phyloP scores from a whole-genome alignment of 2,113 vertebrate species.

The Peromyscus leucopus region DNA sequence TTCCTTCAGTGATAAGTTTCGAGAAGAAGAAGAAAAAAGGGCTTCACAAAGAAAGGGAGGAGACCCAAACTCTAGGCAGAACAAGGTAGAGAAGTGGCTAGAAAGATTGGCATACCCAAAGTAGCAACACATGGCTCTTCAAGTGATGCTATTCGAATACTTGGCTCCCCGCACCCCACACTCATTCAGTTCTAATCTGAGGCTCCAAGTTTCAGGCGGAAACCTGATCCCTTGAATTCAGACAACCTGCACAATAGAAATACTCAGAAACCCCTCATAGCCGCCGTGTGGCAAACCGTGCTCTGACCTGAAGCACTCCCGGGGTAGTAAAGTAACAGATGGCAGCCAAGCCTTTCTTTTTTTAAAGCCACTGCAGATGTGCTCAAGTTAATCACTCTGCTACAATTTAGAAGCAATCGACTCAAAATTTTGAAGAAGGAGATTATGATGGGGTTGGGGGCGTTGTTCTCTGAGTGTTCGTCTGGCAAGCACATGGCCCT shows the following conservation, averaged over 20 bases:
- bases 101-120: background rate
- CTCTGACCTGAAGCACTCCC: constrained; percentile 20
- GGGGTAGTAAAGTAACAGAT: background rate
- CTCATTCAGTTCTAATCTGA: constrained; percentile 16
- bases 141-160: background rate
- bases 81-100: background rate
- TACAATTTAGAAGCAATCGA: background rate
- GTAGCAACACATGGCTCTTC: background rate
- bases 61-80: background rate
- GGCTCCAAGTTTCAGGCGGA: constrained; percentile 28
- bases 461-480: background rate
- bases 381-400: constrained; percentile 14
- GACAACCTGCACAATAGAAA: constrained; percentile 31
- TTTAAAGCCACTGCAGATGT: background rate
- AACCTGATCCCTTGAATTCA: constrained; percentile 40
- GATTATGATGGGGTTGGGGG: background rate
- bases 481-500: background rate
- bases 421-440: background rate
- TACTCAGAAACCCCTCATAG: constrained; percentile 9
- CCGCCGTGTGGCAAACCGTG: background rate
- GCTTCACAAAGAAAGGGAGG: background rate
- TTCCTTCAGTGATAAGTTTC: background rate
- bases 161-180: background rate
- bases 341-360: background rate
- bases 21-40: constrained; percentile 9